These are phyloP conservation scores for Coregonus clupeaformis DNA, from an alignment of 2,113 vertebrate species.

Conservation along the genomic window DNA sequence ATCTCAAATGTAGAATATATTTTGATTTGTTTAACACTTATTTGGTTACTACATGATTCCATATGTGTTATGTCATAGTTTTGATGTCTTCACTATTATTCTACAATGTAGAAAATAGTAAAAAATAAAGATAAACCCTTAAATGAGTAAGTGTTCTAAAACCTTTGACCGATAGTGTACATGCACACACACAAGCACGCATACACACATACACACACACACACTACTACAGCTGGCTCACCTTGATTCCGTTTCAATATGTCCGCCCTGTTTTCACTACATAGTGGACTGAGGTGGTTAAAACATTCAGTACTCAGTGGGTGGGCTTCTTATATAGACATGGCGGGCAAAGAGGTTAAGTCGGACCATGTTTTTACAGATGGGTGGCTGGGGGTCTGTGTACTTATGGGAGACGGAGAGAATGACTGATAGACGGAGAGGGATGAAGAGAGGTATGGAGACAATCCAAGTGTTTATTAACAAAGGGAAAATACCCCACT, in stretches of 20 bases:
- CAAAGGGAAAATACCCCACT: neutral
- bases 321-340: conserved; percentile 33
- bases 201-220: neutral
- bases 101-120: too few species aligned
- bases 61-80: too few species aligned
- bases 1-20: too few species aligned
- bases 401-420: neutral
- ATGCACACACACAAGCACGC: too few species aligned
- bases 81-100: too few species aligned
- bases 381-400: neutral
- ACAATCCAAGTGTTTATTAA: neutral
- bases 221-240: neutral
- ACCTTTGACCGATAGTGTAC: too few species aligned
- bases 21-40: too few species aligned
- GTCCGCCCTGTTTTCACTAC: conserved; percentile 3
- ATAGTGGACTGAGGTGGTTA: conserved; percentile 1
- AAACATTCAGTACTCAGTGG: conserved; percentile 38
- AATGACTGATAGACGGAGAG: conserved; percentile 19
- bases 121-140: too few species aligned
- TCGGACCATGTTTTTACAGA: conserved; percentile 23
- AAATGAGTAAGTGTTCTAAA: too few species aligned
- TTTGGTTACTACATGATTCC: too few species aligned
- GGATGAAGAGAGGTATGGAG: neutral
- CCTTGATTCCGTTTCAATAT: conserved; percentile 16
- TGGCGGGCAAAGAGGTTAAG: conserved; percentile 23